phyloP scores from a whole-genome alignment of 2,797 vertebrate species.

The Harpagifer antarcticus region DNA sequence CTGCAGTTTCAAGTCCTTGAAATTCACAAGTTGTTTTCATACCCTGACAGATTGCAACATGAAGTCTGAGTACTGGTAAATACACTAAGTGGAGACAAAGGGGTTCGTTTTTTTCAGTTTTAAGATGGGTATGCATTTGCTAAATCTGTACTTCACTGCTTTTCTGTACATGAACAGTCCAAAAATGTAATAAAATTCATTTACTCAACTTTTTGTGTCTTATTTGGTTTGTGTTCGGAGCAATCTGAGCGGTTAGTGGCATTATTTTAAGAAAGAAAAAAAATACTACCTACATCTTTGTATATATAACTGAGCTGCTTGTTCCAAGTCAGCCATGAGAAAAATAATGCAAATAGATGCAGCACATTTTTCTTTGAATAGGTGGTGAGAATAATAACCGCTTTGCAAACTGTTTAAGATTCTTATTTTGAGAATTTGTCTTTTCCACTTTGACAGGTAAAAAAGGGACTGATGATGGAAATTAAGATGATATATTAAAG shows the following conservation, averaged over 20 bases:
- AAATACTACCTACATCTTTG: not conserved
- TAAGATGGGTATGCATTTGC: constrained; percentile 23
- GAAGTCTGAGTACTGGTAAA: constrained; percentile 21
- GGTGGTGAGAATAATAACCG: not conserved
- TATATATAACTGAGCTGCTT: not conserved
- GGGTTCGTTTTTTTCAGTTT: constrained; percentile 39
- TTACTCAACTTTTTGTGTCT: constrained; percentile 32
- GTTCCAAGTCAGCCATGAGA: not conserved
- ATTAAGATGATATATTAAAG: not conserved
- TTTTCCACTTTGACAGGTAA: not conserved
- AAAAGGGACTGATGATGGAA: too few relatives aligned
- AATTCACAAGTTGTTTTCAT: constrained; percentile 13
- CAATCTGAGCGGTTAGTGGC: not conserved
- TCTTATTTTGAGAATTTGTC: not conserved
- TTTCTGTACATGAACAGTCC: constrained; percentile 58
- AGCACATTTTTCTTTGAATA: not conserved
- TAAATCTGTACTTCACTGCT: constrained; percentile 53
- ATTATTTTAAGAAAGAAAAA: not conserved
- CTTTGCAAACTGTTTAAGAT: not conserved
- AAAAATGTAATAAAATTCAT: constrained; percentile 62
- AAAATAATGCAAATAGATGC: not conserved
- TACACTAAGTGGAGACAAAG: constrained; percentile 47
- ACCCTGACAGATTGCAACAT: constrained; percentile 18
- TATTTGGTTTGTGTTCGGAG: constrained; percentile 5
- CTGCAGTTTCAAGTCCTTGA: constrained; percentile 26